These are phyloP conservation scores for Lysandra coridon DNA, from an alignment of 2,888 invertebrate genomes.

Conservation along the genomic window DNA sequence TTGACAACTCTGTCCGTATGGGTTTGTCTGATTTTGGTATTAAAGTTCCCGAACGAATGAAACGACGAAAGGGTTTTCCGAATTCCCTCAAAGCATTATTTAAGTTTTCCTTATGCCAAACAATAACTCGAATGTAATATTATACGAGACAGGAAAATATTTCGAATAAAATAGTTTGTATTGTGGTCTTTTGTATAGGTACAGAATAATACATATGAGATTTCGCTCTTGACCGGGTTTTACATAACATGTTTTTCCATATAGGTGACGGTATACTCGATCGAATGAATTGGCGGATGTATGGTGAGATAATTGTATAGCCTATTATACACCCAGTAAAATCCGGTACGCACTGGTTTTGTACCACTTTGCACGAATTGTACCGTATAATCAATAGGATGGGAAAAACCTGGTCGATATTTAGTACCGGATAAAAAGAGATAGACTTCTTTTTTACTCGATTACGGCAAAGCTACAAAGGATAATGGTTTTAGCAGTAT, in stretches of 20 bases:
- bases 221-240: not conserved
- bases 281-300: slow-evolving; percentile 2
- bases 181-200: not conserved
- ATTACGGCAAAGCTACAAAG: not conserved
- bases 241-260: not conserved
- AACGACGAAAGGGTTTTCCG: too few species aligned
- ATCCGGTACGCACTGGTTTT: slow-evolving; percentile 35
- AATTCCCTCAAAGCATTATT: too few species aligned
- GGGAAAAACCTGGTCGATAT: slow-evolving; percentile 52
- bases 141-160: not conserved
- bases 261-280: not conserved
- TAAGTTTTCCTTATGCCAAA: too few species aligned
- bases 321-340: not conserved
- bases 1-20: too few species aligned
- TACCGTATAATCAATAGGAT: slow-evolving; percentile 53
- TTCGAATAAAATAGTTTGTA: not conserved
- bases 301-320: slow-evolving; percentile 14
- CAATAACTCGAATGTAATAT: too few species aligned
- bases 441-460: not conserved
- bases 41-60: too few species aligned
- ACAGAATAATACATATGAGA: not conserved
- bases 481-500: too few species aligned
- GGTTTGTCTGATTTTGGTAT: too few species aligned
- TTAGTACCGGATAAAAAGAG: slow-evolving; percentile 3
- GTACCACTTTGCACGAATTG: slow-evolving; percentile 47